Conservation (phyloP, 2,888 invertebrate genomes). For the Lasius fuliginosus region DNA sequence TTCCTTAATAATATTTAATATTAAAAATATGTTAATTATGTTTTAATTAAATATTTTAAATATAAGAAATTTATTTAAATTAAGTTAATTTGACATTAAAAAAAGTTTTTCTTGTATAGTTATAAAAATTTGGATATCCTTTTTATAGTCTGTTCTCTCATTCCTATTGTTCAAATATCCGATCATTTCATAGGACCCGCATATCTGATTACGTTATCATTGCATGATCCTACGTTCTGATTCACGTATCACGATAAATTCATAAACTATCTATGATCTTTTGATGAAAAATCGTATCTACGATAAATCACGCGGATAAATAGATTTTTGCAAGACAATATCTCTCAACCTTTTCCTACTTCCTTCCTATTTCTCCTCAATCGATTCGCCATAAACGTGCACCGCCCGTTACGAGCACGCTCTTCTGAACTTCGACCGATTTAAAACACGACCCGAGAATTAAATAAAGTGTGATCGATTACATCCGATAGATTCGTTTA, state of each 20-base stretch:
- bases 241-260: slow-evolving; percentile 5
- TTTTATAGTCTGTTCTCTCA: neutral
- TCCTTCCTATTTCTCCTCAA: slow-evolving; percentile 54
- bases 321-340: slow-evolving; percentile 57
- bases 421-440: slow-evolving; percentile 43
- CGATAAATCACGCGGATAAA: slow-evolving; percentile 46
- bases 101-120: neutral
- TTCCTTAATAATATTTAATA: slow-evolving; percentile 6
- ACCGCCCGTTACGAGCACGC: slow-evolving; percentile 34
- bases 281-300: slow-evolving; percentile 44
- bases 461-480: slow-evolving; percentile 62
- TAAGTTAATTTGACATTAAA: neutral
- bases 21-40: neutral
- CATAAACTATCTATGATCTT: slow-evolving; percentile 40
- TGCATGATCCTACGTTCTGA: slow-evolving; percentile 9
- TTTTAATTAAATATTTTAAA: neutral
- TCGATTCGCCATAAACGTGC: slow-evolving; percentile 54
- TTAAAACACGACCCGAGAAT: slow-evolving; percentile 58
- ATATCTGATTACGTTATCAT: slow-evolving; percentile 24
- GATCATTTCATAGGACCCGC: neutral
- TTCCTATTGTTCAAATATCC: neutral
- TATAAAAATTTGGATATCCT: neutral
- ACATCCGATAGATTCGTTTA: slow-evolving; percentile 28
- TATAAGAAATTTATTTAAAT: neutral
- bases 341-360: slow-evolving; percentile 13